These are phyloP conservation scores for Cavia aperea DNA, from an alignment of 2,113 vertebrate genomes.

Conservation along the genomic window DNA sequence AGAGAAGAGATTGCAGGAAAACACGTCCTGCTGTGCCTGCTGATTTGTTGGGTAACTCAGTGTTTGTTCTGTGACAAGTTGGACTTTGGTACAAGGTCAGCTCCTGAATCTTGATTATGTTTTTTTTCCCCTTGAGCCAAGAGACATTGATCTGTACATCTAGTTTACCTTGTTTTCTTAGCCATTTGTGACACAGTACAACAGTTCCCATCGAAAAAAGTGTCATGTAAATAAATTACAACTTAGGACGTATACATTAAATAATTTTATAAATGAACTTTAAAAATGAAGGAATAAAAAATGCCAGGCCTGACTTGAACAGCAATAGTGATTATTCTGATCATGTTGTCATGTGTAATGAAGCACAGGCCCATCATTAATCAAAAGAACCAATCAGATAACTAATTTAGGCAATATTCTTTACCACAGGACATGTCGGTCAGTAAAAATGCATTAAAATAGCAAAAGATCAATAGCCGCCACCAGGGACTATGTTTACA, in stretches of 20 bases:
- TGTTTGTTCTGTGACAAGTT: constrained; percentile 82
- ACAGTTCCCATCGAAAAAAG: constrained; percentile 88
- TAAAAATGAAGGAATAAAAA: constrained; percentile 83
- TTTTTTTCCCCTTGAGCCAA: constrained; percentile 84
- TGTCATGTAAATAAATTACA: constrained; percentile 92
- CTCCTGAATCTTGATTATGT: constrained; percentile 88
- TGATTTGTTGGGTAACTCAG: constrained; percentile 77
- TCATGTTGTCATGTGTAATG: constrained; percentile 90
- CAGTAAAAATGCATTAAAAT: constrained; percentile 89
- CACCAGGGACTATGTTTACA: constrained; percentile 81
- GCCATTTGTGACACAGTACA: constrained; percentile 92
- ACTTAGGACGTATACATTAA: constrained; percentile 84
- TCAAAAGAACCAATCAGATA: constrained; percentile 93
- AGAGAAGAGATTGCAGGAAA: constrained; percentile 61
- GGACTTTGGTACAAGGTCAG: constrained; percentile 87
- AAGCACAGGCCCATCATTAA: constrained; percentile 87
- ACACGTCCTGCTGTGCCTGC: constrained; percentile 69
- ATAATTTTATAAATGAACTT: constrained; percentile 93
- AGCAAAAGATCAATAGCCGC: constrained; percentile 85
- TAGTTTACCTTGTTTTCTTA: constrained; percentile 94
- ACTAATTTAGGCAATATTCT: constrained; percentile 94
- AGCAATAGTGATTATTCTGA: constrained; percentile 84
- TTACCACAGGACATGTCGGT: constrained; percentile 87
- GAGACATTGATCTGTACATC: constrained; percentile 91
- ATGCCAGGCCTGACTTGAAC: constrained; percentile 75